Percentiles rank a stretch among this genome's conserved stretches.
These are phyloP conservation scores for Dusona sp. DNA, from an alignment of 2,888 invertebrate species.

Conservation along the genomic window DNA sequence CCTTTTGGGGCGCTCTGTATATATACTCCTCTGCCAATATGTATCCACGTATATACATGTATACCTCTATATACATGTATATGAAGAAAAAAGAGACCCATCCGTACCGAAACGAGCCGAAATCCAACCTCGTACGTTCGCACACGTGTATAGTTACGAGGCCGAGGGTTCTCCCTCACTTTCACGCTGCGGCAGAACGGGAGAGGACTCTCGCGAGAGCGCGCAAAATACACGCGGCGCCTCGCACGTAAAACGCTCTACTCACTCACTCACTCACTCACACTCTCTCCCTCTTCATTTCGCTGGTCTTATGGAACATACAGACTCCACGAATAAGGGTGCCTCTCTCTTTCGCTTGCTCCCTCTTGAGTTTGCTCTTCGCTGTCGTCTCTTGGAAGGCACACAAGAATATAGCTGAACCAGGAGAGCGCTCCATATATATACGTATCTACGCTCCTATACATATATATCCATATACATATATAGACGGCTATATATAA, in stretches of 20 bases:
- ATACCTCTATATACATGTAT: conserved; percentile 29
- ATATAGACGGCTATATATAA: conserved; percentile 1
- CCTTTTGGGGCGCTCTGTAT: conserved; percentile 81
- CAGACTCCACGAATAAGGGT: conserved; percentile 11
- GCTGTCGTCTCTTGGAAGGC: conserved; percentile 57
- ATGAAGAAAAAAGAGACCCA: conserved; percentile 46
- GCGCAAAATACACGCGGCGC: conserved; percentile 65
- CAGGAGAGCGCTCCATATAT: neutral
- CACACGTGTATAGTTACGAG: conserved; percentile 51
- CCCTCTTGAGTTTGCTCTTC: conserved; percentile 45
- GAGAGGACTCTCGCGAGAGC: conserved; percentile 56
- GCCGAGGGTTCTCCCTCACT: conserved; percentile 58
- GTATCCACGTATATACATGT: conserved; percentile 45
- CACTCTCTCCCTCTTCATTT: neutral
- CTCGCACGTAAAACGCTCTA: conserved; percentile 42
- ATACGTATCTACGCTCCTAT: neutral
- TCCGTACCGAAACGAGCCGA: conserved; percentile 36
- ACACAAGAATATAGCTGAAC: conserved; percentile 29
- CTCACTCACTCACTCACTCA: neutral
- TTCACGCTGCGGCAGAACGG: conserved; percentile 51
- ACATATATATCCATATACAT: conserved; percentile 2
- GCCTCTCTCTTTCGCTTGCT: conserved; percentile 44
- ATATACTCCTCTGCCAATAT: conserved; percentile 68
- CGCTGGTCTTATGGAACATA: conserved; percentile 17
- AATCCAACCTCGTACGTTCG: conserved; percentile 46